Percentiles rank a stretch among this genome's conserved stretches.
Evolutionary conservation across 2,797 vertebrate genomes (phyloP).

Genomic region (Fistularia tabacaria): DNA sequence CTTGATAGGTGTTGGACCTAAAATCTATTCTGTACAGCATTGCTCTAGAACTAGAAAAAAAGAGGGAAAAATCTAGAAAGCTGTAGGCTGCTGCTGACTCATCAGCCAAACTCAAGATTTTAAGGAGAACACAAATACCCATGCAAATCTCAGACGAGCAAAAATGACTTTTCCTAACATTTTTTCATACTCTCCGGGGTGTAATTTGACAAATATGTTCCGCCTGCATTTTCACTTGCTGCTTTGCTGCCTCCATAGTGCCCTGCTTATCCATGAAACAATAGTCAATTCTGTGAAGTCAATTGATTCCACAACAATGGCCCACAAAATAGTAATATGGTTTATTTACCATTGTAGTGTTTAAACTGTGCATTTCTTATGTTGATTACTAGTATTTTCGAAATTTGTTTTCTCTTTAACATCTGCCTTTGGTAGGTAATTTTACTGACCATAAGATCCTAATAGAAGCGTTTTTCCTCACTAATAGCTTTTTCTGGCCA

Average conservation of each 20-base stretch:
- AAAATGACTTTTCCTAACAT: constrained; percentile 20
- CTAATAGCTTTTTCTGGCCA: too few species aligned
- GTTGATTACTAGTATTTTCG: background rate
- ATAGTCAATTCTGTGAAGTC: too few species aligned
- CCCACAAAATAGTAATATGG: too few species aligned
- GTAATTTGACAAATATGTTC: constrained; percentile 19
- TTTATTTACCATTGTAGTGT: too few species aligned
- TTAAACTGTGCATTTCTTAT: too few species aligned
- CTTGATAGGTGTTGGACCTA: too few species aligned
- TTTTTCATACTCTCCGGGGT: constrained; percentile 23
- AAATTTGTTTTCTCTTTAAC: constrained; percentile 4
- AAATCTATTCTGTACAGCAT: constrained; percentile 15
- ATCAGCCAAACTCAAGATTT: constrained; percentile 48
- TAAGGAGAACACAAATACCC: constrained; percentile 31
- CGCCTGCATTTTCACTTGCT: constrained; percentile 7
- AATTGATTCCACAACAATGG: too few species aligned
- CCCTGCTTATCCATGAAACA: too few species aligned
- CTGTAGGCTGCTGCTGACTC: constrained; percentile 46
- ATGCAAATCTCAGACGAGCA: constrained; percentile 20
- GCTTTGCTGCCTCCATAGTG: too few species aligned
- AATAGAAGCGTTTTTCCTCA: too few species aligned
- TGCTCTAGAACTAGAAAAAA: constrained; percentile 17
- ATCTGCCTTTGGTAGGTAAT: background rate
- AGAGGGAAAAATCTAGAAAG: constrained; percentile 50
- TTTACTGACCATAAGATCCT: background rate